Conservation (phyloP, 2,113 vertebrate species). For the Cottus gobio region DNA sequence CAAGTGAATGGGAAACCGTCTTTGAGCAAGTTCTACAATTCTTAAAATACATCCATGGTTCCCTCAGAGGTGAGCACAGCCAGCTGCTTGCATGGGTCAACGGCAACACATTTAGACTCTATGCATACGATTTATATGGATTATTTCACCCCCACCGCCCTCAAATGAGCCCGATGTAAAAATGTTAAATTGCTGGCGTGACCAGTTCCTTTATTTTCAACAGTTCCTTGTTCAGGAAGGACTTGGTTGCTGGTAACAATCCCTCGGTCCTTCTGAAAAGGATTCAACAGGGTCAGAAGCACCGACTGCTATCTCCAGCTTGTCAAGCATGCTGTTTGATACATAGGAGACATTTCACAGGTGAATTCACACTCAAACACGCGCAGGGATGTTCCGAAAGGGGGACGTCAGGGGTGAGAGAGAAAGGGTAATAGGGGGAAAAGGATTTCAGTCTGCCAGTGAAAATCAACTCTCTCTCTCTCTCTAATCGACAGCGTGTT, state of each 20-base stretch:
- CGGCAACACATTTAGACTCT: background rate
- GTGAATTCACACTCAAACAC: slow-evolving; percentile 56
- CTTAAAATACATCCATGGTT: background rate
- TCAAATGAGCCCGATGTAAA: background rate
- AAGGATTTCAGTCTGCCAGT: slow-evolving; percentile 31
- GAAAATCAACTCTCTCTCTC: slow-evolving; percentile 31
- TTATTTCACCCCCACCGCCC: background rate
- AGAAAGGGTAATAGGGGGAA: slow-evolving; percentile 3
- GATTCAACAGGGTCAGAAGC: slow-evolving; percentile 23
- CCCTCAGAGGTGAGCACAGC: background rate
- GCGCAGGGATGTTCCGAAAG: slow-evolving; percentile 19
- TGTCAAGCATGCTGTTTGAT: slow-evolving; percentile 52
- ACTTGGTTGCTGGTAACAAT: slow-evolving; percentile 2
- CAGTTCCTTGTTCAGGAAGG: background rate
- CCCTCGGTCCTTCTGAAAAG: background rate
- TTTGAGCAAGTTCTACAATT: background rate
- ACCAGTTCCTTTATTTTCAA: background rate
- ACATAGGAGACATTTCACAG: slow-evolving; percentile 65
- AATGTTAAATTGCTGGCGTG: background rate
- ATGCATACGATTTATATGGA: too few species aligned
- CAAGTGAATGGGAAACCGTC: background rate
- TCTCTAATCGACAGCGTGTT: slow-evolving; percentile 33
- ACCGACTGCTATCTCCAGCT: slow-evolving; percentile 15
- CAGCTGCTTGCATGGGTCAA: background rate
- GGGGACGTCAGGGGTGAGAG: slow-evolving; percentile 18